A percentile compares a stretch with the other conserved stretches of the same genome.
Evolutionary conservation across 2,888 invertebrate species (phyloP).

Genomic region (Ormyrus pomaceus): DNA sequence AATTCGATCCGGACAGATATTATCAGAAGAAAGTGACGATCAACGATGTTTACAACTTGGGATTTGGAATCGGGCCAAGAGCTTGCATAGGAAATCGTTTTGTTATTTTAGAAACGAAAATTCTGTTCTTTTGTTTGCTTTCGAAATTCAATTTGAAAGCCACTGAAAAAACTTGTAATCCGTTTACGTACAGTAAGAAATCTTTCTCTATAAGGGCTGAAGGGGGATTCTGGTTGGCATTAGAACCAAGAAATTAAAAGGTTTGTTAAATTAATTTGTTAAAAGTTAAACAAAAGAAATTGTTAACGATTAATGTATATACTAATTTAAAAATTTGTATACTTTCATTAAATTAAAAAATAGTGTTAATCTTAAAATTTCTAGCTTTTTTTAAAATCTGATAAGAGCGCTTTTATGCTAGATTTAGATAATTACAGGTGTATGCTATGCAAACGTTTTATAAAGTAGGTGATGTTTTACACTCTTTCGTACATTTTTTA

Average conservation of each 20-base stretch:
- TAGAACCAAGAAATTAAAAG: conserved; percentile 2
- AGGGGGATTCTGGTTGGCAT: conserved; percentile 59
- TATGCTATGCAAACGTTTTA: no score
- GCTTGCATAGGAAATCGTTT: conserved; percentile 70
- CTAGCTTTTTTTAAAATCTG: no score
- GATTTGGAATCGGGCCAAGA: conserved; percentile 72
- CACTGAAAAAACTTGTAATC: conserved; percentile 36
- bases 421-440: no score
- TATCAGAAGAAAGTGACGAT: conserved; percentile 41
- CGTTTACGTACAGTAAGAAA: conserved; percentile 64
- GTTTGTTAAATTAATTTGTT: not conserved
- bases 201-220: conserved; percentile 70
- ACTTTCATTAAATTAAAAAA: not conserved
- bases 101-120: conserved; percentile 62
- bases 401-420: no score
- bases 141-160: conserved; percentile 62
- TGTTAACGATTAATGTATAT: not conserved
- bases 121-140: conserved; percentile 60
- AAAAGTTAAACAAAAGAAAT: not conserved
- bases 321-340: not conserved
- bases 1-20: conserved; percentile 73
- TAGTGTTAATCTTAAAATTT: not conserved
- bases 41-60: conserved; percentile 38
- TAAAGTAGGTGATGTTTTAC: no score
- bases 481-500: no score